A percentile compares a stretch with the other conserved stretches of the same genome.
These are phyloP conservation scores for Cantharis rufa DNA, from an alignment of 2,888 invertebrate species.

Conservation along the genomic window DNA sequence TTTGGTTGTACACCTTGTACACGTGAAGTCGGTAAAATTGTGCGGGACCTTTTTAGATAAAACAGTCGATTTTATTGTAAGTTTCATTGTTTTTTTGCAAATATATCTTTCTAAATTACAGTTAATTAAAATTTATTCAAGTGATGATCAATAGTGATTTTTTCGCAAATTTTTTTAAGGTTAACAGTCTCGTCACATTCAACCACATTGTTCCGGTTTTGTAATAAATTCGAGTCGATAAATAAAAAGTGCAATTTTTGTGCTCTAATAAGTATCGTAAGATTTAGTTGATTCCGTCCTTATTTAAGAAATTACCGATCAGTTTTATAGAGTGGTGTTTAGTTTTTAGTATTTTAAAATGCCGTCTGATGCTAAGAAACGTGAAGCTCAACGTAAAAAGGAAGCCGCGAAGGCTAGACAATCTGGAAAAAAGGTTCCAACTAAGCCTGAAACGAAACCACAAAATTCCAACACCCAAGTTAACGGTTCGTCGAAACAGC, in stretches of 20 bases:
- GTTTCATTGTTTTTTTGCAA: neutral
- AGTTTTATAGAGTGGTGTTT: neutral
- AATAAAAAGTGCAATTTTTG: neutral
- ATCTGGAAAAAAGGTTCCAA: constrained; percentile 54
- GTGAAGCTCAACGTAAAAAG: constrained; percentile 96
- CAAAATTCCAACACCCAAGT: constrained; percentile 44
- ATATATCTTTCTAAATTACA: neutral
- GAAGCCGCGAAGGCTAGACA: constrained; percentile 82
- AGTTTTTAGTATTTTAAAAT: constrained; percentile 57
- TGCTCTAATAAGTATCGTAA: neutral
- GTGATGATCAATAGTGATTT: neutral
- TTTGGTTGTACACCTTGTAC: neutral
- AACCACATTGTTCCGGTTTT: neutral
- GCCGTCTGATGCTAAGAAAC: constrained; percentile 99
- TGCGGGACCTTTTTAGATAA: neutral
- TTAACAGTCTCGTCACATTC: neutral
- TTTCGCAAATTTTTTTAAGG: neutral
- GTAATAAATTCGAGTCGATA: neutral
- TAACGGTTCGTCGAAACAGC: constrained; percentile 23
- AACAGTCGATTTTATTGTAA: neutral
- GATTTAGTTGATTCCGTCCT: neutral
- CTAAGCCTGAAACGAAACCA: constrained; percentile 52
- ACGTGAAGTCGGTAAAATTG: neutral
- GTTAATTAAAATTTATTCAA: neutral
- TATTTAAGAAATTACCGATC: neutral